A percentile compares a stretch with the other conserved stretches of the same genome.
Conservation (phyloP, 35 echinoderm and acorn worm species). For the Eucidaris tribuloides region DNA sequence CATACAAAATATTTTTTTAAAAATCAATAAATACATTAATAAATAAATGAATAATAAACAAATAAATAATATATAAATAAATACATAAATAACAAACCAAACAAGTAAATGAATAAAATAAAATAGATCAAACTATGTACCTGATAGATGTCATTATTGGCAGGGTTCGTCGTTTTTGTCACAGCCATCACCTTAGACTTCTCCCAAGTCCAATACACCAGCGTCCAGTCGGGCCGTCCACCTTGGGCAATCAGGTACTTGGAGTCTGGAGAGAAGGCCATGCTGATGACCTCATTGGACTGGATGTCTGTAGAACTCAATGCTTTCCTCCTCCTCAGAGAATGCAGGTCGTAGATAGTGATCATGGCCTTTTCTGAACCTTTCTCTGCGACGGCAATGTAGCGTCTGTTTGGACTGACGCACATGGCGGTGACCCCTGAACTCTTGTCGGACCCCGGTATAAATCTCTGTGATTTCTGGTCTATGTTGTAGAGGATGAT, state of each 20-base stretch:
- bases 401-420: constrained; percentile 96
- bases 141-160: constrained; percentile 96
- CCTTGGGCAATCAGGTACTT: constrained; percentile 99
- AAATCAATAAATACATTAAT: too few relatives aligned
- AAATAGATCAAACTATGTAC: constrained; percentile 4
- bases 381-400: constrained; percentile 91
- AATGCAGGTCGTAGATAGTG: constrained; percentile 96
- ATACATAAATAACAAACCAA: too few relatives aligned
- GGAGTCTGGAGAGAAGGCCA: constrained; percentile 96
- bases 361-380: constrained; percentile 88
- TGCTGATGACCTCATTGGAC: constrained; percentile 85
- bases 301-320: constrained; percentile 89
- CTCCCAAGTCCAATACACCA: constrained; percentile 99
- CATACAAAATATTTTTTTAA: too few relatives aligned
- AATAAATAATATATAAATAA: too few relatives aligned
- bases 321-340: constrained; percentile 82
- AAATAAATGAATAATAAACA: too few relatives aligned
- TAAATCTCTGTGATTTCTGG: constrained; percentile 98
- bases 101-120: too few relatives aligned
- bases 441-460: constrained; percentile 94
- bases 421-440: constrained; percentile 93
- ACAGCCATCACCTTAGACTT: constrained; percentile 98
- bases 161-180: constrained; percentile 95
- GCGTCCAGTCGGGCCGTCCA: constrained; percentile 89
- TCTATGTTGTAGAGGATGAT: constrained; percentile 98